phyloP scores from a whole-genome alignment of 2,113 vertebrate species.

The Neopipo cinnamomea region DNA sequence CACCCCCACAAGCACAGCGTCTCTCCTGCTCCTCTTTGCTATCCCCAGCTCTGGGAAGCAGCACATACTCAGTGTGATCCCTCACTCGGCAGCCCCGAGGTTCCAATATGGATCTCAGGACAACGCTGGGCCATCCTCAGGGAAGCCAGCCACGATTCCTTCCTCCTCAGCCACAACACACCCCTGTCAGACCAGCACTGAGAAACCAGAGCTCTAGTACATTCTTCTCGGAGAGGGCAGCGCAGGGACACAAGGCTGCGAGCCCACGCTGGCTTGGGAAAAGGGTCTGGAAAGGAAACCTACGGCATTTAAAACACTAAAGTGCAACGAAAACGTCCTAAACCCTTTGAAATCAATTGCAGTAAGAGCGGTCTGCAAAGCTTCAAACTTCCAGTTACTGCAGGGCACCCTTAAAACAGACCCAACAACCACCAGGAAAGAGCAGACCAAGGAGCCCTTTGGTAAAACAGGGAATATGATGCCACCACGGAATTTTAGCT shows the following conservation, averaged over 20 bases:
- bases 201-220: slow-evolving; percentile 38
- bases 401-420: slow-evolving; percentile 38
- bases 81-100: neutral
- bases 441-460: slow-evolving; percentile 51
- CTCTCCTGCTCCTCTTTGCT: neutral
- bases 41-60: slow-evolving; percentile 37
- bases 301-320: slow-evolving; percentile 65
- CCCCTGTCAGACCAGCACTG: neutral
- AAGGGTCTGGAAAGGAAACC: slow-evolving; percentile 47
- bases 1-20: neutral
- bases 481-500: slow-evolving; percentile 20
- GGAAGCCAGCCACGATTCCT: neutral
- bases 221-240: slow-evolving; percentile 31
- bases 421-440: neutral
- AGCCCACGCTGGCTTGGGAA: slow-evolving; percentile 16
- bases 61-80: neutral
- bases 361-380: slow-evolving; percentile 32
- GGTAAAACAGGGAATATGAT: slow-evolving; percentile 1
- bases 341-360: slow-evolving; percentile 36
- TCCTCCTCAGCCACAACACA: neutral
- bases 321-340: slow-evolving; percentile 62
- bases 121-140: neutral
- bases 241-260: neutral
- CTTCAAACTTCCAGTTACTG: slow-evolving; percentile 60
- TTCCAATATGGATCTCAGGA: neutral